These are phyloP conservation scores for Emydoidea blandingii DNA, from an alignment of 2,797 vertebrate species.

Conservation along the genomic window DNA sequence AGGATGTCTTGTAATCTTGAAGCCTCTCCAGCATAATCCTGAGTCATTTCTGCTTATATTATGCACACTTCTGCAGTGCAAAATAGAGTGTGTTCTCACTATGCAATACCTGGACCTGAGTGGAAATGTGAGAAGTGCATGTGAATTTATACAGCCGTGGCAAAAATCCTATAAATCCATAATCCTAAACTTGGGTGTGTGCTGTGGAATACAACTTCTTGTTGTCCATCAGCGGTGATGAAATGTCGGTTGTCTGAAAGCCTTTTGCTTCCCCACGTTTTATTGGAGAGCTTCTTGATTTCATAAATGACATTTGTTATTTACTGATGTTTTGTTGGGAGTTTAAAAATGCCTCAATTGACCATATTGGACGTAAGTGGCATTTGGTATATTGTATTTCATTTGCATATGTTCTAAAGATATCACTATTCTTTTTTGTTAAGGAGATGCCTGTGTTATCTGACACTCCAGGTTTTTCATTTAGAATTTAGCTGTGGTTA, in stretches of 20 bases:
- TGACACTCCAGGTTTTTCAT: not conserved
- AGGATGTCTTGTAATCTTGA: conserved; percentile 4
- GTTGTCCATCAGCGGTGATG: not conserved
- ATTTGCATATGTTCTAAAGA: not conserved
- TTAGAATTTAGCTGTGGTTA: accelerated
- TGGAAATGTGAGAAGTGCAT: not conserved
- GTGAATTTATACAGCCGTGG: accelerated
- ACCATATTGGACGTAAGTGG: not conserved
- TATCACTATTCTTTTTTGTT: not conserved
- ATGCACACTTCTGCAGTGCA: not conserved
- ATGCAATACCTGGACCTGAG: not conserved
- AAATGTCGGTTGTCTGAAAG: not conserved
- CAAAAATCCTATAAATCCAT: not conserved
- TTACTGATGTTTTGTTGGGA: not conserved
- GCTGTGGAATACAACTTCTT: not conserved
- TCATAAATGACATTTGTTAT: not conserved
- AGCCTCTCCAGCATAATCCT: not conserved
- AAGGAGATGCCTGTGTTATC: not conserved
- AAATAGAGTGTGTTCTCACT: not conserved
- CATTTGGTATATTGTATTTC: not conserved
- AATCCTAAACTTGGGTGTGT: not conserved
- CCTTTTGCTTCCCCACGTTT: not conserved
- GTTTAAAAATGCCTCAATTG: accelerated
- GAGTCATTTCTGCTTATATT: not conserved
- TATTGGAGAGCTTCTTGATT: not conserved